These are phyloP conservation scores for Diprion similis DNA, from an alignment of 1,140 invertebrate genomes.

Conservation along the genomic window DNA sequence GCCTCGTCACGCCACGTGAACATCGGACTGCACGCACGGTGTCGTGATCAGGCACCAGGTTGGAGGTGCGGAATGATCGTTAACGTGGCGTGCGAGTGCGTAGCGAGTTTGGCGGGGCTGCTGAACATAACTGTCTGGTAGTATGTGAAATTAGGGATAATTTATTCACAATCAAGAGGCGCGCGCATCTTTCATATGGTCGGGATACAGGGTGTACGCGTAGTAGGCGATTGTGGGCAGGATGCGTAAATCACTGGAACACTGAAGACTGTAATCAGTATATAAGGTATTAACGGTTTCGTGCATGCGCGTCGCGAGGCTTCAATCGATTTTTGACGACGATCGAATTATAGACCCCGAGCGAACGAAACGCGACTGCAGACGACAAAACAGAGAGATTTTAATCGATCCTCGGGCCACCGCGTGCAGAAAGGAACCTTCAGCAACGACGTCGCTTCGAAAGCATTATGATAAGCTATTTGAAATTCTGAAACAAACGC, in stretches of 20 bases:
- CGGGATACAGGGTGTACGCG: background rate
- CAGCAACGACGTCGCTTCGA: too few relatives aligned
- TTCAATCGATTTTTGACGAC: background rate
- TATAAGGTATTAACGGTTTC: background rate
- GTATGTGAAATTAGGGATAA: conserved; percentile 1
- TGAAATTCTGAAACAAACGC: too few relatives aligned
- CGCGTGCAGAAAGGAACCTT: too few relatives aligned
- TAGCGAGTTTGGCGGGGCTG: background rate
- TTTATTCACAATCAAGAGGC: conserved; percentile 3
- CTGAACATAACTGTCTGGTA: conserved; percentile 1
- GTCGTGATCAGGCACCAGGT: too few relatives aligned
- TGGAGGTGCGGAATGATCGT: background rate
- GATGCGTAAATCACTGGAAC: conserved; percentile 2
- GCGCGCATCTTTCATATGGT: background rate
- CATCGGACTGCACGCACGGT: too few relatives aligned
- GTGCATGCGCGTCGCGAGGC: background rate
- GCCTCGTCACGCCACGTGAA: too few relatives aligned
- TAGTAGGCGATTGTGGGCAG: background rate
- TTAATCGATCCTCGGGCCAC: too few relatives aligned
- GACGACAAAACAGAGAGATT: too few relatives aligned
- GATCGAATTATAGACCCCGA: too few relatives aligned
- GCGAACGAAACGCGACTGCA: too few relatives aligned
- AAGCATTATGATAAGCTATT: too few relatives aligned
- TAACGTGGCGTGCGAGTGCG: background rate
- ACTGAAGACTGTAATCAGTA: conserved; percentile 5